Base-by-base conservation (phyloP, 1,140 invertebrate genomes). In the Drosophila lacteicornis region DNA sequence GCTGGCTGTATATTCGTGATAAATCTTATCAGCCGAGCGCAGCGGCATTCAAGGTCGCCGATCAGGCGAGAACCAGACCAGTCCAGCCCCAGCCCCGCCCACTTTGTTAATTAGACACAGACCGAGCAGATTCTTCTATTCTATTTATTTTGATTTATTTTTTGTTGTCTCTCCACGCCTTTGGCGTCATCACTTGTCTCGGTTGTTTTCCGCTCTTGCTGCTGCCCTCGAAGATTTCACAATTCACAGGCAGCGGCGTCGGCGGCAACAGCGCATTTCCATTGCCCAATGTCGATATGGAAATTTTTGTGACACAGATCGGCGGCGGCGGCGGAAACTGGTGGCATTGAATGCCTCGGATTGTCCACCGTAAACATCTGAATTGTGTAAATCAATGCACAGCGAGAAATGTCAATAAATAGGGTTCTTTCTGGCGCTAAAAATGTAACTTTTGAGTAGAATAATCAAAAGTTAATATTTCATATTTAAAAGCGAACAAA, bases 241-340 rank as follows among this genome's bases (percentile, higher is more conserved):
- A 82, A 87, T 70, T 73, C n/a, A 30, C 40, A 38, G 36, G 13
- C 19, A 19, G 53, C 40, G 19, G 22, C 53, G 11, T 7, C 13
- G 42, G 56, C 62, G 5, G 25, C 15, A 9, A 38, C 46, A 56
- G 59, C 63, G 45, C 43, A 77, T 77, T 79, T 73, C 60, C 67
- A 81, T 77, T 77, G 55, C 53, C 42, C 58, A 82, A 76, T 81
- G 73, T 59, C 73, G 69, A 77, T 85, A 78, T 85, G 79, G 60
- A 86, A 62, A 79, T 79, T 75, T 86, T 75, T 82, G 55, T 81
- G 73, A 81, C 81, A 85, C 73, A 85, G 50, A 82, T 86, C 50
- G 59, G 58, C 58, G 69, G 30, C 30, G 33, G 68, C 30, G 33
- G 68, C 66, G 78, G 76, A 83, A 84, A 63, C 40, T 63, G 50